A percentile compares a stretch with the other conserved stretches of the same genome.
Evolutionary conservation across 2,113 vertebrate species (phyloP).

Genomic region (Cercopithecus mona): DNA sequence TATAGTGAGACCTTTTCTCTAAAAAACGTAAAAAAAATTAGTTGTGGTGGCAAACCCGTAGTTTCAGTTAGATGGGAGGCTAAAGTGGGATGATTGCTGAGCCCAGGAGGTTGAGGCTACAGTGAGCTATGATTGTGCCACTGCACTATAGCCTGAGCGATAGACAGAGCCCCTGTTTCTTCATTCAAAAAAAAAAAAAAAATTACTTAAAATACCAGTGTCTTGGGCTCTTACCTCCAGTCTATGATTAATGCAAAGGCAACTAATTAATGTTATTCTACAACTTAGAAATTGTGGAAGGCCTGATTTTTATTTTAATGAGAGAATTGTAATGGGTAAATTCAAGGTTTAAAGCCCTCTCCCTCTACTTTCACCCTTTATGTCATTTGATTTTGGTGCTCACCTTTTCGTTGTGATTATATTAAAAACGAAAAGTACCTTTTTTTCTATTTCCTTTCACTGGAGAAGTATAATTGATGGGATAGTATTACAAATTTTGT

Average conservation of each 20-base stretch:
- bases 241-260: not conserved
- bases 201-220: not conserved
- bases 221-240: not conserved
- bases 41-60: no score
- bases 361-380: not conserved
- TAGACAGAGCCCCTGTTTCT: no score
- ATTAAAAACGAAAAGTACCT: not conserved
- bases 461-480: constrained; percentile 22
- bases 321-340: not conserved
- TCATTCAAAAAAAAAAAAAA: no score
- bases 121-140: no score
- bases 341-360: not conserved
- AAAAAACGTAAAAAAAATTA: no score
- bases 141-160: no score
- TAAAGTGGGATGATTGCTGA: no score
- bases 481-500: not conserved
- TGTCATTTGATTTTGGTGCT: constrained; percentile 20
- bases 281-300: not conserved
- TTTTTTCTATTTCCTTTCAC: not conserved
- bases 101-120: no score
- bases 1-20: no score
- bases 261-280: constrained; percentile 34
- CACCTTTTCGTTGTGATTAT: not conserved
- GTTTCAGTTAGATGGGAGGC: no score
- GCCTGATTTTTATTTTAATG: not conserved